phyloP scores from a whole-genome alignment of 1,140 invertebrate species.

The Gonioctena quinquepunctata region DNA sequence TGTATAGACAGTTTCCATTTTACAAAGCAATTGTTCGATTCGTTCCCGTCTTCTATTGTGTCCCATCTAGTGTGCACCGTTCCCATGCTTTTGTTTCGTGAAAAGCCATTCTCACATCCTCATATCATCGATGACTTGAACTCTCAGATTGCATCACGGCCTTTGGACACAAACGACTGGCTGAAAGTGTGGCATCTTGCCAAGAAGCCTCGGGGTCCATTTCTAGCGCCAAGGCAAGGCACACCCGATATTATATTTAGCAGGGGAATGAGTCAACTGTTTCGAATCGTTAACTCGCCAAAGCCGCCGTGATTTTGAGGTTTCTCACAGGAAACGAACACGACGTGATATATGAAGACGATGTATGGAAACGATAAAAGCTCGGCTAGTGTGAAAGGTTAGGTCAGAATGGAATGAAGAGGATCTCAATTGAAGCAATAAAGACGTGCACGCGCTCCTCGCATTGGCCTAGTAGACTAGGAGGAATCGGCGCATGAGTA shows the following conservation, averaged over 20 bases:
- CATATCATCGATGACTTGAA: neutral
- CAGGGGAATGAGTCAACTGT: slow-evolving; percentile 1
- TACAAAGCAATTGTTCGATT: neutral
- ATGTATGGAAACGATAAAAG: neutral
- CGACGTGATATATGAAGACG: neutral
- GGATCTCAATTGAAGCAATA: neutral
- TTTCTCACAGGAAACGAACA: slow-evolving; percentile 1
- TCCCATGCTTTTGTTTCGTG: neutral
- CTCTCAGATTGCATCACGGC: neutral
- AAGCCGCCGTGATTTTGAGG: neutral
- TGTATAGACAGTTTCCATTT: neutral
- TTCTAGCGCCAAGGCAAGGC: slow-evolving; percentile 10
- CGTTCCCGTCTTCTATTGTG: neutral
- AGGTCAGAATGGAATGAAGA: neutral
- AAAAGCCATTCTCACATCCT: neutral
- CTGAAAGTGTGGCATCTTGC: slow-evolving; percentile 22
- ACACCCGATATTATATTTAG: slow-evolving; percentile 23
- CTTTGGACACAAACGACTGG: neutral
- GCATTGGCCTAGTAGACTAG: no score
- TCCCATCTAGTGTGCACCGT: neutral
- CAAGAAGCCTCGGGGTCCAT: slow-evolving; percentile 5
- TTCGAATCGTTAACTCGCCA: neutral
- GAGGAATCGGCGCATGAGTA: no score
- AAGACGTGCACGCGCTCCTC: no score
- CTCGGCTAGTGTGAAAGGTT: neutral